These are phyloP conservation scores for Eueides isabella DNA, from an alignment of 1,140 invertebrate species.

Conservation along the genomic window DNA sequence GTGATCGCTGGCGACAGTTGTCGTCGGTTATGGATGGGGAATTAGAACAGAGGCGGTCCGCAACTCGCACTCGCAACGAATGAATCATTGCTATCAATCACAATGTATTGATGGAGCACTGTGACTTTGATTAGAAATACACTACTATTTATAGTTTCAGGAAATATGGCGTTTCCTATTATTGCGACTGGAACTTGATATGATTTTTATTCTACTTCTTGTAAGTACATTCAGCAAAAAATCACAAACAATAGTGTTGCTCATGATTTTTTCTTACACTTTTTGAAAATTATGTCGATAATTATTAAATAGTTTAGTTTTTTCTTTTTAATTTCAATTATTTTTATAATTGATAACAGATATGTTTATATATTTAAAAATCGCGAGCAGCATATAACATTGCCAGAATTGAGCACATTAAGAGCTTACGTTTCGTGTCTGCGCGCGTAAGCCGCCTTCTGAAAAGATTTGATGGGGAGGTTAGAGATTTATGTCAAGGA, in stretches of 20 bases:
- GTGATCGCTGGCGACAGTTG: slow-evolving; percentile 38
- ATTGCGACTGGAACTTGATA: not conserved
- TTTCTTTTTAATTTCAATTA: not conserved
- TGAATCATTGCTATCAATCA: slow-evolving; percentile 70
- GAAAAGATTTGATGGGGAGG: slow-evolving; percentile 81
- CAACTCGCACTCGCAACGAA: slow-evolving; percentile 39
- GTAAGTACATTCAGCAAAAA: not conserved
- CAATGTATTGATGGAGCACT: slow-evolving; percentile 69
- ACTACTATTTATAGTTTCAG: slow-evolving; percentile 3
- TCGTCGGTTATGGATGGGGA: slow-evolving; percentile 59
- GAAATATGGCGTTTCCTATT: not conserved
- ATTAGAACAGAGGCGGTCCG: slow-evolving; percentile 40
- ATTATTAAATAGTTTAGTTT: not conserved
- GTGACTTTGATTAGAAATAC: slow-evolving; percentile 46
- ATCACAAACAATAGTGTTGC: too few species aligned
- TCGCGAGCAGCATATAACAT: slow-evolving; percentile 41
- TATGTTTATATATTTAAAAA: slow-evolving; percentile 44
- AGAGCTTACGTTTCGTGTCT: slow-evolving; percentile 75
- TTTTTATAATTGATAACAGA: slow-evolving; percentile 3
- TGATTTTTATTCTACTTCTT: not conserved
- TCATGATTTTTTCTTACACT: too few species aligned
- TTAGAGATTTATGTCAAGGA: slow-evolving; percentile 82
- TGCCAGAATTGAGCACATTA: slow-evolving; percentile 71
- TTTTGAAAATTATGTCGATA: too few species aligned
- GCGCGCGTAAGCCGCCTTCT: slow-evolving; percentile 72